Conservation (phyloP, 2,888 invertebrate species). For the Rhabditophanes sp. region DNA sequence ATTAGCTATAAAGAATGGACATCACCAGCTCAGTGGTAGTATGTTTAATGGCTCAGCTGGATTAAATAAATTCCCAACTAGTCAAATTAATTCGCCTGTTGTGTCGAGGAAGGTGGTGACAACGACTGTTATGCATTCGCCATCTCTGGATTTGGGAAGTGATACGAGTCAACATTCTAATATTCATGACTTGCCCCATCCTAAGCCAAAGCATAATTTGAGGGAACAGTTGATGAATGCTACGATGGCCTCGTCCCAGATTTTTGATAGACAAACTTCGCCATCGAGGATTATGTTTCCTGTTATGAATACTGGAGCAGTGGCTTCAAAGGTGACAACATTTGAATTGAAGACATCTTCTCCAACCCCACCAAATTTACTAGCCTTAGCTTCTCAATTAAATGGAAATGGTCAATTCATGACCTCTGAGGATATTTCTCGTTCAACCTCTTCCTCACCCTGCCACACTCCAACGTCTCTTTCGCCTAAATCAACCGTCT, state of each 20-base stretch:
- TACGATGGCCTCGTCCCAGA: conserved; percentile 11
- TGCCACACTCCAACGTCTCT: conserved; percentile 12
- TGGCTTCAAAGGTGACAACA: conserved; percentile 33
- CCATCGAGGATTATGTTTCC: no score
- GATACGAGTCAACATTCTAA: conserved; percentile 24
- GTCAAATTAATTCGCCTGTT: no score
- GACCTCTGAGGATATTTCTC: conserved; percentile 9
- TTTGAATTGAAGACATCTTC: conserved; percentile 33
- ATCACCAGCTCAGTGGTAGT: no score
- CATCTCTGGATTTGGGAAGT: conserved; percentile 17
- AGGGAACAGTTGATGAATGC: conserved; percentile 33
- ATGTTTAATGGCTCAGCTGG: no score
- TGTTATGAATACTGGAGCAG: conserved; percentile 23
- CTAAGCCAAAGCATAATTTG: conserved; percentile 41
- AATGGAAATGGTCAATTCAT: not conserved
- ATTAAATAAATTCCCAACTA: no score
- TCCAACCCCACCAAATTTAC: conserved; percentile 17
- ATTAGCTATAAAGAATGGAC: no score
- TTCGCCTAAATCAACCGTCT: conserved; percentile 37
- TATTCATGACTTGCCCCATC: conserved; percentile 36
- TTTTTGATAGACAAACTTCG: no score
- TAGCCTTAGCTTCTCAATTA: conserved; percentile 10
- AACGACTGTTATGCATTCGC: conserved; percentile 11
- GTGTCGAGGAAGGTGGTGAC: no score
- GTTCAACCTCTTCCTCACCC: conserved; percentile 5